These are phyloP conservation scores for Oreamnos americanus DNA, from an alignment of 2,113 vertebrate genomes.

Conservation along the genomic window DNA sequence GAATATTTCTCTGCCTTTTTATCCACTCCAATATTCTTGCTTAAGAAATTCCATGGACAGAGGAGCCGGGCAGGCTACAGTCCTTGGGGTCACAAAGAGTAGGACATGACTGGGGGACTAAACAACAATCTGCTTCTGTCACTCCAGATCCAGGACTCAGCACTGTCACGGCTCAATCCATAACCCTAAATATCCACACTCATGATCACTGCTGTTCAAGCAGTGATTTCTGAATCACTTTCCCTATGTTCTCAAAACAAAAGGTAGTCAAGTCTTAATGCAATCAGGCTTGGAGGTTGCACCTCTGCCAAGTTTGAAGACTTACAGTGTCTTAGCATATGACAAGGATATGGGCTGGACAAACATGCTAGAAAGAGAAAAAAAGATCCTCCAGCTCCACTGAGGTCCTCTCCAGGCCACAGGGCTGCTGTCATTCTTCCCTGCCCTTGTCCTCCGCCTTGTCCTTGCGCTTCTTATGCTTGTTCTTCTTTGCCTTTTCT, in stretches of 20 bases:
- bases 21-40: not conserved
- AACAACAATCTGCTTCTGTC: not conserved
- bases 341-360: not conserved
- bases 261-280: not conserved
- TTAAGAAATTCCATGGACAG: not conserved
- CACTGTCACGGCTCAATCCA: not conserved
- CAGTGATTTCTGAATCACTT: not conserved
- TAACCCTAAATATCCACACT: not conserved
- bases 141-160: not conserved
- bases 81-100: not conserved
- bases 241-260: not conserved
- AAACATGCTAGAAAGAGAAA: not conserved
- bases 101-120: not conserved
- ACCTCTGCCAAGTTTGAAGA: not conserved
- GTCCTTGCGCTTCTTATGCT: not conserved
- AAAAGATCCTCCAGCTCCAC: not conserved
- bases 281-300: not conserved
- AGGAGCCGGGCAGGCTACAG: not conserved
- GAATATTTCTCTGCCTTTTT: not conserved
- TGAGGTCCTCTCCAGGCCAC: not conserved
- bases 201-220: not conserved
- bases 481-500: not conserved
- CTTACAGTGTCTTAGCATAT: not conserved
- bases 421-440: not conserved
- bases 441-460: not conserved